Percentiles rank a stretch among this genome's conserved stretches.
phyloP scores from a whole-genome alignment of 2,888 invertebrate genomes.

The Apodemia mormo region DNA sequence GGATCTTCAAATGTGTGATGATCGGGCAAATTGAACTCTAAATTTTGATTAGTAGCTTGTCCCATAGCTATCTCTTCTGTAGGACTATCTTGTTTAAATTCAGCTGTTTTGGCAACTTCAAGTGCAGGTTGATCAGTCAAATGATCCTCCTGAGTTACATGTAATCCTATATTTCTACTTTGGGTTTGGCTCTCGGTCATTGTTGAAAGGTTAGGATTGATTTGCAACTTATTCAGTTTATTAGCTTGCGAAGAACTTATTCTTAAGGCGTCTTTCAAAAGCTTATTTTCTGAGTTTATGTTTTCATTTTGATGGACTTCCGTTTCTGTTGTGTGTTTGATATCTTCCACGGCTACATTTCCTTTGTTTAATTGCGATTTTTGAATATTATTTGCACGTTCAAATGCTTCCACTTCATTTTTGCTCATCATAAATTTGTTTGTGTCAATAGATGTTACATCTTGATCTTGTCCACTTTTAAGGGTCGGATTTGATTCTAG shows the following conservation, averaged over 20 bases:
- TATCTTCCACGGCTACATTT: not conserved
- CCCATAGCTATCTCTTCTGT: conserved; percentile 10
- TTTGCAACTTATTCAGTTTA: conserved; percentile 13
- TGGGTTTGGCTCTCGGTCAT: not conserved
- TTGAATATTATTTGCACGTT: not conserved
- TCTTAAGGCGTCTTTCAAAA: not conserved
- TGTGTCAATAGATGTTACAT: not conserved
- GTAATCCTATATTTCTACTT: not conserved
- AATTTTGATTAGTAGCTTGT: conserved; percentile 2
- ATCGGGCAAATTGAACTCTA: conserved; percentile 23
- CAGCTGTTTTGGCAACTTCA: not conserved
- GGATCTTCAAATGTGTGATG: conserved; percentile 30
- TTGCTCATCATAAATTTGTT: not conserved
- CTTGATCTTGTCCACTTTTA: conserved; percentile 1
- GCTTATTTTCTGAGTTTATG: not conserved
- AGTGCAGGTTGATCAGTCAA: not conserved
- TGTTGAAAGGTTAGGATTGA: conserved; percentile 19
- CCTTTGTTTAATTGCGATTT: conserved; percentile 1
- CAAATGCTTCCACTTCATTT: not conserved
- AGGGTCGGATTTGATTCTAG: not conserved
- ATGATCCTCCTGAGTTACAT: not conserved
- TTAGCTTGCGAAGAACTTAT: conserved; percentile 10
- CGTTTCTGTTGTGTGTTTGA: not conserved
- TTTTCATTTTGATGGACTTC: not conserved
- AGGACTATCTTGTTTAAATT: conserved; percentile 7